phyloP scores from a whole-genome alignment of 2,888 invertebrate species.

The Opisthograptis luteolata region DNA sequence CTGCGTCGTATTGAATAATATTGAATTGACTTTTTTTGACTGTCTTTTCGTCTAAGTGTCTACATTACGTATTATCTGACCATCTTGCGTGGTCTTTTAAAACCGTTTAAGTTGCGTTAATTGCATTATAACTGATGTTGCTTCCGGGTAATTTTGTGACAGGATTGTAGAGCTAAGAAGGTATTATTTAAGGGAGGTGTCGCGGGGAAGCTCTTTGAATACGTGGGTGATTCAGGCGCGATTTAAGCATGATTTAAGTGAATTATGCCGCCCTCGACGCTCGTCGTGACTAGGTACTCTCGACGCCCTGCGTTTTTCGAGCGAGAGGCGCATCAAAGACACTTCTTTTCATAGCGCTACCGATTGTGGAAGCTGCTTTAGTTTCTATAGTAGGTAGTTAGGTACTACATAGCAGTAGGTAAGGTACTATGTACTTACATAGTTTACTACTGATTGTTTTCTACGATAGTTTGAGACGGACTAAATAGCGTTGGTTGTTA shows the following conservation, averaged over 20 bases:
- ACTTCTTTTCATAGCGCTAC: slow-evolving; percentile 51
- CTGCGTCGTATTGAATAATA: slow-evolving; percentile 31
- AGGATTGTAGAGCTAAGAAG: slow-evolving; percentile 39
- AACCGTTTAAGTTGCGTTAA: slow-evolving; percentile 13
- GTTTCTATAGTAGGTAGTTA: neutral
- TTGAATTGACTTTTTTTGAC: slow-evolving; percentile 22
- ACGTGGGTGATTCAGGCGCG: slow-evolving; percentile 65
- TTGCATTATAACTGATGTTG: slow-evolving; percentile 11
- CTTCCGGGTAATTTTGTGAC: slow-evolving; percentile 10
- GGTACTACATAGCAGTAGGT: no score
- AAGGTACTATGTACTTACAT: neutral
- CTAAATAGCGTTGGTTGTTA: no score
- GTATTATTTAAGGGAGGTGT: slow-evolving; percentile 44
- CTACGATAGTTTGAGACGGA: no score
- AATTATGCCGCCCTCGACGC: slow-evolving; percentile 67
- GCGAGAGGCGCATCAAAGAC: slow-evolving; percentile 70
- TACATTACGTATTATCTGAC: neutral
- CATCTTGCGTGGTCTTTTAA: neutral
- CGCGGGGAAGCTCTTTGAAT: slow-evolving; percentile 55
- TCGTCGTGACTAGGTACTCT: no score
- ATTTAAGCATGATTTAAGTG: slow-evolving; percentile 76
- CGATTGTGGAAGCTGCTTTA: slow-evolving; percentile 53
- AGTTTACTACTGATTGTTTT: no score
- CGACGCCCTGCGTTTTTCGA: slow-evolving; percentile 51
- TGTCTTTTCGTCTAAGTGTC: no score